Evolutionary conservation across 1,140 invertebrate species (phyloP).

Genomic region (Diabrotica virgifera): DNA sequence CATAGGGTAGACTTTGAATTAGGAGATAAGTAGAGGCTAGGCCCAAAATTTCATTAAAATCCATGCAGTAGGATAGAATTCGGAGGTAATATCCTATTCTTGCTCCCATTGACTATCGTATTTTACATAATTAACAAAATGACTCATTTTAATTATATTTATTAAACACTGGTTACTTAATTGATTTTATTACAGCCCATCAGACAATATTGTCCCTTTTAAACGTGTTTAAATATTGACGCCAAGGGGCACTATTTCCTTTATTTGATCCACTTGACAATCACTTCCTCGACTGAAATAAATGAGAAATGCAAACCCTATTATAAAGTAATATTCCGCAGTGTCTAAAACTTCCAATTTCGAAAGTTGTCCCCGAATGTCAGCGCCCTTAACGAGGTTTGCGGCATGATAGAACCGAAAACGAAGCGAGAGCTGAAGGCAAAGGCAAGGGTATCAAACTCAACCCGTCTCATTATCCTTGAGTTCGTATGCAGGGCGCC

Average conservation of each 20-base stretch:
- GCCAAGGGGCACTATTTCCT: neutral
- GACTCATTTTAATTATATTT: too few relatives aligned
- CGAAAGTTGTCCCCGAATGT: conserved; percentile 27
- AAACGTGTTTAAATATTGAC: too few relatives aligned
- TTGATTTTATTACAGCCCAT: too few relatives aligned
- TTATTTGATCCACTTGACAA: neutral
- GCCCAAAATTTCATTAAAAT: too few relatives aligned
- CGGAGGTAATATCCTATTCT: too few relatives aligned
- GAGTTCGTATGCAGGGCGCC: conserved; percentile 44
- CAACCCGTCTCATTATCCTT: conserved; percentile 47
- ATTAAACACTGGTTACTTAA: too few relatives aligned
- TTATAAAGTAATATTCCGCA: conserved; percentile 28
- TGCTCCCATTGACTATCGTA: too few relatives aligned
- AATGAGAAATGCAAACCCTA: conserved; percentile 24
- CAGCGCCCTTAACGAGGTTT: conserved; percentile 17
- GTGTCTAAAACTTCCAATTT: conserved; percentile 31
- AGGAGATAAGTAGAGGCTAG: too few relatives aligned
- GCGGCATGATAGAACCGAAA: conserved; percentile 21
- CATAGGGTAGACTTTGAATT: too few relatives aligned
- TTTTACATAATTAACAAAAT: too few relatives aligned
- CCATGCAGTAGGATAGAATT: too few relatives aligned
- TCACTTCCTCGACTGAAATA: neutral
- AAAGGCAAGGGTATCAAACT: conserved; percentile 39
- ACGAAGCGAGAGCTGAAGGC: conserved; percentile 18
- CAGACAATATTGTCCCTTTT: too few relatives aligned